phyloP scores from a whole-genome alignment of 2,797 vertebrate species.

The Philypnodon macrostomus region DNA sequence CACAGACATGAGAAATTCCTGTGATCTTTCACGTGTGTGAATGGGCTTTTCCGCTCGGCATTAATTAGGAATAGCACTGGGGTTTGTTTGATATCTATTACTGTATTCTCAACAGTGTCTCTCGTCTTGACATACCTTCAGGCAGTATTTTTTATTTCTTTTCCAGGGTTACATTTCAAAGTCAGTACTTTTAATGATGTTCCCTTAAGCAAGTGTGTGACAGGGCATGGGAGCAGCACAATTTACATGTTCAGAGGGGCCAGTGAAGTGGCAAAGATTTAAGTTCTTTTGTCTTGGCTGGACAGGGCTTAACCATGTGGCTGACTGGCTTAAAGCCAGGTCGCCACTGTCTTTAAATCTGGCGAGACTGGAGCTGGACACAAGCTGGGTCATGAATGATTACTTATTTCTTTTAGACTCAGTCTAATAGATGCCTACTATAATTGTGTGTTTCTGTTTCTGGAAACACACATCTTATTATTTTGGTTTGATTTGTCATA shows the following conservation, averaged over 20 bases:
- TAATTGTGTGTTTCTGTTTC: constrained; percentile 37
- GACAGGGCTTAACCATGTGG: constrained; percentile 61
- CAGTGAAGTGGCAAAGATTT: constrained; percentile 49
- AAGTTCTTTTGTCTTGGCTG: constrained; percentile 64
- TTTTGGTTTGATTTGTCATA: constrained; percentile 15
- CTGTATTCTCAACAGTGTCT: constrained; percentile 26
- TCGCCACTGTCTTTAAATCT: constrained; percentile 49
- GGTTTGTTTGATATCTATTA: constrained; percentile 57
- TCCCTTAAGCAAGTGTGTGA: constrained; percentile 38
- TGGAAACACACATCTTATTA: constrained; percentile 21
- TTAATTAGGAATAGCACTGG: constrained; percentile 54
- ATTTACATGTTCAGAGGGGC: constrained; percentile 45
- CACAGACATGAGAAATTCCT: constrained; percentile 37
- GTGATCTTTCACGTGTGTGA: constrained; percentile 58
- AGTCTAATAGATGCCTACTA: constrained; percentile 38
- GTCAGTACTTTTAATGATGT: constrained; percentile 38
- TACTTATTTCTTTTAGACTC: constrained; percentile 35
- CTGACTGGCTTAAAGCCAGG: constrained; percentile 45
- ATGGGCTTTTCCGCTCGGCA: constrained; percentile 48
- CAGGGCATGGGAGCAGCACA: constrained; percentile 27
- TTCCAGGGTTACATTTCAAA: constrained; percentile 32
- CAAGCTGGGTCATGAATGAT: constrained; percentile 45
- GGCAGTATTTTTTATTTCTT: constrained; percentile 16
- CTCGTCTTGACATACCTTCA: constrained; percentile 31
- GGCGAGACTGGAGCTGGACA: constrained; percentile 43